Conservation (phyloP, 2,113 vertebrate genomes). For the Phaethornis superciliosus region DNA sequence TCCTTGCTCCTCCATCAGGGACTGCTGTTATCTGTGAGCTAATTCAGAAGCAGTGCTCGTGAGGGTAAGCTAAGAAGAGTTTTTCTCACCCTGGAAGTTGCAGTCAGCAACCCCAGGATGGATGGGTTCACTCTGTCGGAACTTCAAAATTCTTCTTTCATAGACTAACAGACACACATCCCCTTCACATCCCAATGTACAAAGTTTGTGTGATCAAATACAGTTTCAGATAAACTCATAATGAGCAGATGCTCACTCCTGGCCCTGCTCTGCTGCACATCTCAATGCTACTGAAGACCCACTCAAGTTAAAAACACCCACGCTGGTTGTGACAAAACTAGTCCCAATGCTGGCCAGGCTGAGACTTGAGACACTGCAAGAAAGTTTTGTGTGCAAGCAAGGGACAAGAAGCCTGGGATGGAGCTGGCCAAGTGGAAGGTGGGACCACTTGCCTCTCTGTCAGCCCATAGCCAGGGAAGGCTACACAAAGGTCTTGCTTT, state of each 20-base stretch:
- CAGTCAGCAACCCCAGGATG: neutral
- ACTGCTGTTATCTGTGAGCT: neutral
- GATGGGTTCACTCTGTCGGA: neutral
- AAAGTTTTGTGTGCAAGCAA: neutral
- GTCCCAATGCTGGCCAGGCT: neutral
- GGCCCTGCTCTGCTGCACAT: neutral
- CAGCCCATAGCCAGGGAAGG: neutral
- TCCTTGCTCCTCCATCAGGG: neutral
- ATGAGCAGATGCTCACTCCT: neutral
- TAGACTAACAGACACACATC: neutral
- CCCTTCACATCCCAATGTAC: neutral
- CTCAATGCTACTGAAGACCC: neutral
- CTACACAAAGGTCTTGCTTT: accelerated
- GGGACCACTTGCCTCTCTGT: neutral
- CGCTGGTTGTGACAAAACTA: neutral
- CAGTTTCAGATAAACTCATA: neutral
- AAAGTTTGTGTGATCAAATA: neutral
- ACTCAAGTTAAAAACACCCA: neutral
- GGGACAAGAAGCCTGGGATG: neutral
- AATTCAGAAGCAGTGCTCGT: neutral
- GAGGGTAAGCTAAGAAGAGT: neutral
- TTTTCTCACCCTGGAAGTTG: neutral
- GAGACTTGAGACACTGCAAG: neutral
- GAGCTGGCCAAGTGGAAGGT: neutral
- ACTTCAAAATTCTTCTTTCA: neutral